These are phyloP conservation scores for Engraulis encrasicolus DNA, from an alignment of 2,113 vertebrate species.

Conservation along the genomic window DNA sequence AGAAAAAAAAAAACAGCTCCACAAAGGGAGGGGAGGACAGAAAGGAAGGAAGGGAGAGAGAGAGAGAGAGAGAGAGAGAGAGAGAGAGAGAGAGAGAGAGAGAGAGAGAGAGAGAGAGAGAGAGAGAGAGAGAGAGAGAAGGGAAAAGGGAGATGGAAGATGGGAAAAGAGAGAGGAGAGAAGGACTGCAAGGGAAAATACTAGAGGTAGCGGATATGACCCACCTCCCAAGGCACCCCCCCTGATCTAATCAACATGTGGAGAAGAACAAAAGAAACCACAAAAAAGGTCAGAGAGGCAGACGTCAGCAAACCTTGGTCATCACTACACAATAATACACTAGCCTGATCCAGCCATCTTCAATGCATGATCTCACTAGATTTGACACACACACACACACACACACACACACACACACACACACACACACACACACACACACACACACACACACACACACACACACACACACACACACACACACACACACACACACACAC, in stretches of 20 bases:
- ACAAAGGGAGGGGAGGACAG: neutral
- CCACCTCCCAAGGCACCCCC: neutral
- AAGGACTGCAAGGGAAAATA: neutral
- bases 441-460: too few relatives aligned
- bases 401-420: neutral
- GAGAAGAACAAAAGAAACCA: neutral
- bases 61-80: too few relatives aligned
- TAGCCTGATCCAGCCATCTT: neutral
- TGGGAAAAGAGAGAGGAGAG: neutral
- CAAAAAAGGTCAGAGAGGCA: conserved; percentile 5
- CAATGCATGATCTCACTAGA: too few relatives aligned
- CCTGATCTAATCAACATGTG: neutral
- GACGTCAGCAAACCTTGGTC: neutral
- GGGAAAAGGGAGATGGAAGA: too few relatives aligned
- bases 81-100: too few relatives aligned
- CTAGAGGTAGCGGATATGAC: too few relatives aligned
- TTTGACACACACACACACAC: too few relatives aligned
- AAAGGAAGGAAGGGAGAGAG: neutral
- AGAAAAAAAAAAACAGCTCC: neutral
- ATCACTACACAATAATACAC: neutral
- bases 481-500: neutral
- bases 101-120: neutral
- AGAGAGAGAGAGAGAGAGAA: neutral
- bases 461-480: neutral
- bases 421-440: too few relatives aligned